These are phyloP conservation scores for Antennarius striatus DNA, from an alignment of 2,113 vertebrate genomes.

Conservation along the genomic window DNA sequence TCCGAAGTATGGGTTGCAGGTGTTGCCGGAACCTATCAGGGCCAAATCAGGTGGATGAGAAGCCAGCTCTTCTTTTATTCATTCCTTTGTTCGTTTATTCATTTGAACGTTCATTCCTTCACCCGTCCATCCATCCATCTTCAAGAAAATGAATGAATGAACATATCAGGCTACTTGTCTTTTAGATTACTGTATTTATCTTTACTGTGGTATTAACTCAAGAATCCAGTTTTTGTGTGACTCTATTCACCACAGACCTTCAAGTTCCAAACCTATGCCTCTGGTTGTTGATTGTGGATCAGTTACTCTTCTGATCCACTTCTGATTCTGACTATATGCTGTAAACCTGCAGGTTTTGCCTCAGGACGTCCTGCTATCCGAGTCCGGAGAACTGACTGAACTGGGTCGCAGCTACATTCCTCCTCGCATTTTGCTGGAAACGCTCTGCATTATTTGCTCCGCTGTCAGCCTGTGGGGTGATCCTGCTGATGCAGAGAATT, in stretches of 20 bases:
- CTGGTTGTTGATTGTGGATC: not conserved
- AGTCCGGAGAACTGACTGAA: conserved; percentile 88
- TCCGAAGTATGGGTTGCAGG: too few relatives aligned
- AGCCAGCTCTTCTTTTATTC: too few relatives aligned
- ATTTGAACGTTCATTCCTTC: too few relatives aligned
- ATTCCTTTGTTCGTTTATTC: too few relatives aligned
- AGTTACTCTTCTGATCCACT: not conserved
- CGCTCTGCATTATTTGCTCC: conserved; percentile 85
- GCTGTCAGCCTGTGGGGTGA: conserved; percentile 84
- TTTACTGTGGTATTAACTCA: not conserved
- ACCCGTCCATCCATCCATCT: too few relatives aligned
- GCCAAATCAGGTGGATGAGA: too few relatives aligned
- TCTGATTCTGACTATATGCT: conserved; percentile 1
- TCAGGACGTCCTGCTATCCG: conserved; percentile 82
- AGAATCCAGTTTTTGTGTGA: not conserved
- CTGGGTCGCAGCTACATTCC: conserved; percentile 81
- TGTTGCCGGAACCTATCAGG: too few relatives aligned
- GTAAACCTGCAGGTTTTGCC: conserved; percentile 81
- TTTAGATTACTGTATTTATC: too few relatives aligned
- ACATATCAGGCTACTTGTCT: too few relatives aligned
- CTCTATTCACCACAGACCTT: not conserved
- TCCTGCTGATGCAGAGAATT: conserved; percentile 79
- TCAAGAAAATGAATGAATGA: too few relatives aligned
- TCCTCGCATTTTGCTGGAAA: conserved; percentile 87
- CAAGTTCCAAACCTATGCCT: not conserved